Conservation (phyloP, 2,113 vertebrate genomes). For the Clinocottus analis region DNA sequence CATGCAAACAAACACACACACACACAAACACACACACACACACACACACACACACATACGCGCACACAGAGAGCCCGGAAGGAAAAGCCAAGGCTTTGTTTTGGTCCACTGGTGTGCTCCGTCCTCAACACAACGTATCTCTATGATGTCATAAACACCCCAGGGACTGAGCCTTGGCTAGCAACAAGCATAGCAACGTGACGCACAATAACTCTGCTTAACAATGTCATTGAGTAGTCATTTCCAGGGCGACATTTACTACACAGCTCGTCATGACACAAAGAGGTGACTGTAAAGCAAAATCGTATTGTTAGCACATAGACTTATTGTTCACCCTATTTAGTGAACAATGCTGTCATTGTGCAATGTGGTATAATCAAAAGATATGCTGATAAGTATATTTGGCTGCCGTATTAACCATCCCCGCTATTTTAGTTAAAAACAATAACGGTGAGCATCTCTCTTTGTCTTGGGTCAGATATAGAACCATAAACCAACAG, state of each 20-base stretch:
- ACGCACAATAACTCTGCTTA: conserved; percentile 20
- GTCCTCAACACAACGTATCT: conserved; percentile 34
- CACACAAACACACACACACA: neutral
- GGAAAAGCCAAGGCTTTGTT: conserved; percentile 45
- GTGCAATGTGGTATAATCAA: neutral
- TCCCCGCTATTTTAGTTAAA: neutral
- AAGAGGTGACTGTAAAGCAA: conserved; percentile 21
- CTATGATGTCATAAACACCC: conserved; percentile 40
- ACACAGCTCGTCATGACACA: conserved; percentile 38
- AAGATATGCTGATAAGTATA: conserved; percentile 14
- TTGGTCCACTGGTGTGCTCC: conserved; percentile 6
- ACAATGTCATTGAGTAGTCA: conserved; percentile 50
- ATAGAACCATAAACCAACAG: neutral
- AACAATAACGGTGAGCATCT: neutral
- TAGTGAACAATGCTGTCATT: conserved; percentile 35
- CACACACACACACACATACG: neutral
- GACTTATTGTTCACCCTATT: conserved; percentile 28
- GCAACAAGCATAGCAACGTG: conserved; percentile 47
- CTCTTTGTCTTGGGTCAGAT: neutral
- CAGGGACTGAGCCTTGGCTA: conserved; percentile 25
- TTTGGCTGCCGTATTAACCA: neutral
- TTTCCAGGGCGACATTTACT: conserved; percentile 65
- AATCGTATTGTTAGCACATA: conserved; percentile 24
- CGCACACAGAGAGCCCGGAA: conserved; percentile 3
- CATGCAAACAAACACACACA: too few relatives aligned